Evolutionary conservation across 1,140 invertebrate species (phyloP).

Genomic region (Globodera rostochiensis): DNA sequence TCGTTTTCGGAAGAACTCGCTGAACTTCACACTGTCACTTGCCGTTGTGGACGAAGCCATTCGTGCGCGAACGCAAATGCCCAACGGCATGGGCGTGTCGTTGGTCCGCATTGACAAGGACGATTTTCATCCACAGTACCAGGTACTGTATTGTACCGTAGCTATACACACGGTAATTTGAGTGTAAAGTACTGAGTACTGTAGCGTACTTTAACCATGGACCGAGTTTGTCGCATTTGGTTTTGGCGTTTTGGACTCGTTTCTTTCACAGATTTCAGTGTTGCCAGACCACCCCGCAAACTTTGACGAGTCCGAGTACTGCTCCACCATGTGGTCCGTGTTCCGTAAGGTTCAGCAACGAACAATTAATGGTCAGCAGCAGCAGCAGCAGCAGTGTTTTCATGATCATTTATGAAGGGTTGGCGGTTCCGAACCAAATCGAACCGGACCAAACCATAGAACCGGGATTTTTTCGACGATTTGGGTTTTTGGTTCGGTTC

Average conservation of each 20-base stretch:
- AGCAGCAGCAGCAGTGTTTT: neutral
- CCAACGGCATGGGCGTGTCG: conserved; percentile 6
- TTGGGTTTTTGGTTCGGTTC: too few species aligned
- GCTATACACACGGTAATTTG: too few species aligned
- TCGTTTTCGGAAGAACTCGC: conserved; percentile 1
- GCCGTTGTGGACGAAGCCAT: conserved; percentile 10
- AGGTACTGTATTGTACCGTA: conserved; percentile 8
- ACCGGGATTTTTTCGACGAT: too few species aligned
- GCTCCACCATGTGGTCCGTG: neutral
- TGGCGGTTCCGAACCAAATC: too few species aligned
- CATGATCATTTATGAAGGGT: neutral
- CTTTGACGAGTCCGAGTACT: conserved; percentile 11
- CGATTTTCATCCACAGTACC: conserved; percentile 3
- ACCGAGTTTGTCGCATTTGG: too few species aligned
- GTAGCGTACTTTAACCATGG: neutral
- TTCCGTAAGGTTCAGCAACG: conserved; percentile 2
- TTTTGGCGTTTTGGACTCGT: too few species aligned
- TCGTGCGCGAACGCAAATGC: neutral
- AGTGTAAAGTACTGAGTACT: neutral
- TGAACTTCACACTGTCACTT: conserved; percentile 9
- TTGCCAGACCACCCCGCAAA: neutral
- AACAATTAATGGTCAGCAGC: neutral
- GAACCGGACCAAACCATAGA: too few species aligned
- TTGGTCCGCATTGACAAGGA: conserved; percentile 16
- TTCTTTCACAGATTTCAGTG: conserved; percentile 5